Evolutionary conservation across 2,888 invertebrate species (phyloP).

Genomic region (Urechis unicinctus): DNA sequence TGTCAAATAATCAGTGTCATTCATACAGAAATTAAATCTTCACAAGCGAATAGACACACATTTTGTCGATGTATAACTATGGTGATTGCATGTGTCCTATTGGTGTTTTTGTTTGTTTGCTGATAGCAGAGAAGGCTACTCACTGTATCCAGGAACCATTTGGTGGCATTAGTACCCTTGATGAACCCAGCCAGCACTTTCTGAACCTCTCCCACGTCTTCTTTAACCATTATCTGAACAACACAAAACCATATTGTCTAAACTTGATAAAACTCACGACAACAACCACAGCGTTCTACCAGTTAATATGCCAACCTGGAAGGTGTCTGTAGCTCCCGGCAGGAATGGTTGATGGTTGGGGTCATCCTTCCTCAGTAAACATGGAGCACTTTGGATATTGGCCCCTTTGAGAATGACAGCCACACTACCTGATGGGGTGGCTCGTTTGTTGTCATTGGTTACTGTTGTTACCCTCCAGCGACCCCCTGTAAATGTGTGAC

Average conservation of each 20-base stretch:
- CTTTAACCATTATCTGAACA: slow-evolving; percentile 18
- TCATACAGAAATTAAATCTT: too few species aligned
- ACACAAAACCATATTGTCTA: not conserved
- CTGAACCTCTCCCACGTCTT: slow-evolving; percentile 24
- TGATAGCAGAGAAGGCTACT: not conserved
- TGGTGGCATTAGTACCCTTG: slow-evolving; percentile 19
- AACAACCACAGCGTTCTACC: not conserved
- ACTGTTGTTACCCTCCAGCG: slow-evolving; percentile 28
- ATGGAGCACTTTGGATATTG: slow-evolving; percentile 27
- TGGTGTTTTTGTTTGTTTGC: too few species aligned
- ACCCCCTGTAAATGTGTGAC: slow-evolving; percentile 25
- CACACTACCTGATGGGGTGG: slow-evolving; percentile 2
- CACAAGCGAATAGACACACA: too few species aligned
- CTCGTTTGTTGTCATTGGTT: slow-evolving; percentile 23
- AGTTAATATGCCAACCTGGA: slow-evolving; percentile 20
- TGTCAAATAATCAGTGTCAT: too few species aligned
- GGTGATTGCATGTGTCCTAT: too few species aligned
- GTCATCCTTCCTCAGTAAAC: slow-evolving; percentile 9
- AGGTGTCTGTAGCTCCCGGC: slow-evolving; percentile 24
- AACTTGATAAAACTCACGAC: too few species aligned
- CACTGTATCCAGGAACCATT: slow-evolving; percentile 34
- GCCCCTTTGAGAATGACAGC: slow-evolving; percentile 34
- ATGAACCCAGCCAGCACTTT: slow-evolving; percentile 32
- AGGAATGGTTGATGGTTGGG: slow-evolving; percentile 23
- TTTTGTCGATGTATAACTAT: too few species aligned